Evolutionary conservation across 2,113 vertebrate species (phyloP).

Genomic region (Lamprologus tigripictilis): DNA sequence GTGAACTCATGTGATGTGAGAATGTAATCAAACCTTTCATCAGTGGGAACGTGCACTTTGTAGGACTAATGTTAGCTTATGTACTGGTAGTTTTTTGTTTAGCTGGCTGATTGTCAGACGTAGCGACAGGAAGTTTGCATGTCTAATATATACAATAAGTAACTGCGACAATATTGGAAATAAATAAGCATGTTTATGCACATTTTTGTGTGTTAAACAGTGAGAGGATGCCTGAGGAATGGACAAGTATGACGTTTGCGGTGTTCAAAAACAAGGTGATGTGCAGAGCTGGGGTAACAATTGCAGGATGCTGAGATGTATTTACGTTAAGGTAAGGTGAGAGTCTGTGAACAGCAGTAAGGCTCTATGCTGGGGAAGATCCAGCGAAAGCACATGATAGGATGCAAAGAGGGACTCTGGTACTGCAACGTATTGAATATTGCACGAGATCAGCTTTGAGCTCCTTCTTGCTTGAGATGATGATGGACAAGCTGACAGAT

Average conservation of each 20-base stretch:
- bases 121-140: background rate
- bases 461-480: background rate
- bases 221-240: background rate
- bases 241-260: accelerated
- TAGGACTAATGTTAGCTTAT: background rate
- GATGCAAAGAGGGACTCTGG: background rate
- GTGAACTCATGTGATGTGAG: background rate
- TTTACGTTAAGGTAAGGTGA: accelerated
- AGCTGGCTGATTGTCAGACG: background rate
- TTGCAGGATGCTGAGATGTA: background rate
- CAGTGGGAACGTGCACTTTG: accelerated
- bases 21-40: background rate
- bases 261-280: background rate
- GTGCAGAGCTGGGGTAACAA: background rate
- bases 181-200: background rate
- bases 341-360: background rate
- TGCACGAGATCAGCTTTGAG: background rate
- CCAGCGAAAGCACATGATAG: background rate
- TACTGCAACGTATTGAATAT: accelerated
- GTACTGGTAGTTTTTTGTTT: background rate
- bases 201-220: background rate
- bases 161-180: background rate
- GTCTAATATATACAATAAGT: background rate
- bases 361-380: background rate
- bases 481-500: background rate